Base-by-base conservation (phyloP, 2,113 vertebrate species). In the Colaptes auratus region DNA sequence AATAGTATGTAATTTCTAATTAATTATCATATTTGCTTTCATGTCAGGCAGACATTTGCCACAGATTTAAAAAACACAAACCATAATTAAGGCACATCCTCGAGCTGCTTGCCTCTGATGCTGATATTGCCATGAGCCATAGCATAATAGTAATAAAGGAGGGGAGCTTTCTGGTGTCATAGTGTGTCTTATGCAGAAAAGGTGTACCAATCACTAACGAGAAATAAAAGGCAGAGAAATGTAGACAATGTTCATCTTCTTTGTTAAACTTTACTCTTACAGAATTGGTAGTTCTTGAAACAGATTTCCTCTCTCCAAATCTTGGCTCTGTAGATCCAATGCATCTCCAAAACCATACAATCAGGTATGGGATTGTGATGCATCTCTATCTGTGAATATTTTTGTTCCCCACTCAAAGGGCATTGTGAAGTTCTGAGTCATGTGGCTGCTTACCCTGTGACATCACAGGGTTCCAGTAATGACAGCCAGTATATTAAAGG, bases 401-500 rank as follows among this genome's bases (percentile, higher is more conserved):
- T 35, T 2, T 15, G 20, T 52, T 82, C 21, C 36, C 20, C 17
- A 36, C 56, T 10, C 44, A n/a, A 60, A 61, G 21, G 35, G 27
- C 19, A 0, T 46, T 48, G 17, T 48, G 60, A 52, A 61, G 30
- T 69, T 17, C 36, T 48, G 27, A n/a, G 15, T 64, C 27, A 33
- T 64, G 7, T 70, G 56, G 12, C 56, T 35, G 3, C 35, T 36
- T 64, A 9, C n/a, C 23, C 17, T 15, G 23, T 0, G 3, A n/a
- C 8, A 17, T n/a, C 52, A 42, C 16, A 4, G 1, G 1, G 8
- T 64, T 46, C 4, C 21, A 4, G 24, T n/a, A 66, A 2, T 28
- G 36, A 42, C 52, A 64, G 25, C 24, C 33, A 24, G 2, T 0
- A 1, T 28, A 10, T 53, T 33, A 53, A 24, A 70, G 10, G 20